phyloP scores from a whole-genome alignment of 2,888 invertebrate genomes.

The Erebia epiphron region DNA sequence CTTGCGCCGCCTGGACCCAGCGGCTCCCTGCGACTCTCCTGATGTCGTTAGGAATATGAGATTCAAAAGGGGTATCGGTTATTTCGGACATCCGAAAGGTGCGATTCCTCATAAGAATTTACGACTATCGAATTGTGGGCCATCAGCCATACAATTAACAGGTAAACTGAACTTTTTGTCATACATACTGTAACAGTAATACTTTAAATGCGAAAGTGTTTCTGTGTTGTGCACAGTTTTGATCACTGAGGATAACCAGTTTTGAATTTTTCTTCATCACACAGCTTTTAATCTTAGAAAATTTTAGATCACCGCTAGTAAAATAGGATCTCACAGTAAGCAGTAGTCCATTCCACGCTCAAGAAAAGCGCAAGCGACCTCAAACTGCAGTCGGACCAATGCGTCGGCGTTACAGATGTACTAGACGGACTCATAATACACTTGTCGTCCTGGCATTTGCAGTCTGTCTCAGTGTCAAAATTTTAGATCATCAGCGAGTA shows the following conservation, averaged over 20 bases:
- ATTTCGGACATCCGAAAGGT: neutral
- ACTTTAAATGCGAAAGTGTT: no score
- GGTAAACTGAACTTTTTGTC: neutral
- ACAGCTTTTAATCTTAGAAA: no score
- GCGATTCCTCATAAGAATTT: neutral
- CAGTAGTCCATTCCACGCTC: slow-evolving; percentile 99
- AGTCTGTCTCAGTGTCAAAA: slow-evolving; percentile 93
- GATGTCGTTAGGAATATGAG: no score
- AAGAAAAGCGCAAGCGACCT: slow-evolving; percentile 93
- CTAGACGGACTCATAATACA: slow-evolving; percentile 99
- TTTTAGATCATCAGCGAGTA: neutral
- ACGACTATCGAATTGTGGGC: neutral
- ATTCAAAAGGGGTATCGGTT: no score
- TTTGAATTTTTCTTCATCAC: no score
- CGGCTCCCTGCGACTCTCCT: no score
- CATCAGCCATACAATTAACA: neutral
- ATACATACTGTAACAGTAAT: no score
- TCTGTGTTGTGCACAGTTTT: no score
- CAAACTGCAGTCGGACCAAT: slow-evolving; percentile 98
- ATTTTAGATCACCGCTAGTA: neutral
- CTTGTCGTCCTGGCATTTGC: slow-evolving; percentile 92
- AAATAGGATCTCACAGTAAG: slow-evolving; percentile 65
- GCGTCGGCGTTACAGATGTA: slow-evolving; percentile 90
- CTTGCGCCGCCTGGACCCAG: no score
- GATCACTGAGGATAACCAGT: no score